These are phyloP conservation scores for Acropternis orthonyx DNA, from an alignment of 2,797 vertebrate genomes.

Conservation along the genomic window DNA sequence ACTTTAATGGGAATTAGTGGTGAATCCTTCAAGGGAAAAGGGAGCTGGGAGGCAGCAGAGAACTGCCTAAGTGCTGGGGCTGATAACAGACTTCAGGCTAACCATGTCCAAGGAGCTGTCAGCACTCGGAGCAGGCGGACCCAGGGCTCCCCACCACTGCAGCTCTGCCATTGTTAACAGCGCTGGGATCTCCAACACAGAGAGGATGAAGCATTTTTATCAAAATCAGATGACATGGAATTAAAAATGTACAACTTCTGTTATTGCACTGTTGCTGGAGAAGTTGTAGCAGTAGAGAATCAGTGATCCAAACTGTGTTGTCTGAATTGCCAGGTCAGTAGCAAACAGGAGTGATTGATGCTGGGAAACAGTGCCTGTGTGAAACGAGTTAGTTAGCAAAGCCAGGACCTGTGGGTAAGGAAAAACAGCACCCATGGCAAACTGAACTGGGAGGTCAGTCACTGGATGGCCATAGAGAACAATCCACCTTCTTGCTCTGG, in stretches of 20 bases:
- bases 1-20: background rate
- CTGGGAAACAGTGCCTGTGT: background rate
- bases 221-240: slow-evolving; percentile 37
- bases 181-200: background rate
- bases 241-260: slow-evolving; percentile 22
- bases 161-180: slow-evolving; percentile 7
- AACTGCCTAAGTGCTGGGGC: background rate
- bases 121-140: background rate
- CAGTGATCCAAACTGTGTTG: background rate
- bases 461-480: background rate
- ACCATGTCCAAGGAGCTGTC: slow-evolving; percentile 40
- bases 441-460: background rate
- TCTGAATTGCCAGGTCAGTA: slow-evolving; percentile 42
- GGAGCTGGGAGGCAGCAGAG: slow-evolving; percentile 21
- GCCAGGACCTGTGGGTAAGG: background rate
- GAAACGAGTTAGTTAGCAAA: background rate
- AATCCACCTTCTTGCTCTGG: background rate
- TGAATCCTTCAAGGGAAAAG: slow-evolving; percentile 19
- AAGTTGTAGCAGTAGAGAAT: background rate
- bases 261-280: background rate
- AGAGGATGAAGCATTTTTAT: slow-evolving; percentile 34
- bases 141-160: background rate
- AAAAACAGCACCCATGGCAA: background rate
- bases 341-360: slow-evolving; percentile 4
- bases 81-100: slow-evolving; percentile 33